These are phyloP conservation scores for Festucalex cinctus DNA, from an alignment of 2,113 vertebrate genomes.

Conservation along the genomic window DNA sequence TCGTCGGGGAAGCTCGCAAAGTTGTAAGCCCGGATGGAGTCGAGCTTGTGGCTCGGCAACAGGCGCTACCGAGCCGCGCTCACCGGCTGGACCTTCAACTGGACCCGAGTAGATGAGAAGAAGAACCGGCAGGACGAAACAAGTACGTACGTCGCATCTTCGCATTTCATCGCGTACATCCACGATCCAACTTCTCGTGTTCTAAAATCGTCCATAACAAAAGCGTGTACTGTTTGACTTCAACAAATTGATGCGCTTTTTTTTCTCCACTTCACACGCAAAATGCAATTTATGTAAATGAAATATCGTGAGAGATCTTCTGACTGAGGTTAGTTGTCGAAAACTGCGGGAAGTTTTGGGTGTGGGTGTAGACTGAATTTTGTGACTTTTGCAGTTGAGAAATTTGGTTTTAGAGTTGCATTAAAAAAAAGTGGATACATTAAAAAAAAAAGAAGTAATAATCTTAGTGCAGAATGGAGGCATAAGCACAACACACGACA, in stretches of 20 bases:
- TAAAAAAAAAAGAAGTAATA: too few species aligned
- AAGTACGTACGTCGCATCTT: slow-evolving; percentile 47
- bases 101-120: slow-evolving; percentile 72
- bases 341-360: too few species aligned
- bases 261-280: too few species aligned
- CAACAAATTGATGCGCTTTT: not conserved
- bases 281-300: too few species aligned
- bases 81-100: slow-evolving; percentile 72
- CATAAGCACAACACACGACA: too few species aligned
- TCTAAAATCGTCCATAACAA: not conserved
- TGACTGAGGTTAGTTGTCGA: too few species aligned
- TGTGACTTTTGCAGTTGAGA: too few species aligned
- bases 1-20: not conserved
- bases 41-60: slow-evolving; percentile 69
- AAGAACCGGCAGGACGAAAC: slow-evolving; percentile 65
- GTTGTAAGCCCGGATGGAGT: slow-evolving; percentile 56
- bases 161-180: not conserved
- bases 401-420: too few species aligned
- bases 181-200: not conserved
- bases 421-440: too few species aligned
- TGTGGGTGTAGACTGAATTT: too few species aligned
- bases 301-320: too few species aligned
- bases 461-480: too few species aligned
- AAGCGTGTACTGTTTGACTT: not conserved
- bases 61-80: slow-evolving; percentile 66